These are phyloP conservation scores for Drosophila ezoana DNA, from an alignment of 2,888 invertebrate species.

Conservation along the genomic window DNA sequence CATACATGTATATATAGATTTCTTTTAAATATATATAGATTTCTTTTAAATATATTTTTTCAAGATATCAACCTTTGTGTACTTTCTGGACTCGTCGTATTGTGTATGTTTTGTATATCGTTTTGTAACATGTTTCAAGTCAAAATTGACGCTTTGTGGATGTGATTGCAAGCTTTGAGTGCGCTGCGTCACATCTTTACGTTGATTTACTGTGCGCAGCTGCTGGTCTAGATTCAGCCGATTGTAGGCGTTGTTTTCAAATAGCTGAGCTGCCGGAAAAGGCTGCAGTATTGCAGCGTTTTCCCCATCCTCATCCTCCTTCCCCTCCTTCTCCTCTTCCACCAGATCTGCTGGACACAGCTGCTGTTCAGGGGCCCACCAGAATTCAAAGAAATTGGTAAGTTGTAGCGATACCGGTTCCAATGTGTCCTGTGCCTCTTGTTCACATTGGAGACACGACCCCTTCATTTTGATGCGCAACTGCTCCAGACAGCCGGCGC, in stretches of 20 bases:
- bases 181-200: neutral
- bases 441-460: too few relatives aligned
- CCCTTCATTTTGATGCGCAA: neutral
- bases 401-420: too few relatives aligned
- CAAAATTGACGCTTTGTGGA: too few relatives aligned
- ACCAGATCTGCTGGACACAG: conserved; percentile 85
- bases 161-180: too few relatives aligned
- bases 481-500: neutral
- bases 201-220: neutral
- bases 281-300: too few relatives aligned
- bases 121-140: neutral
- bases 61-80: neutral
- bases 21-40: neutral
- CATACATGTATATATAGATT: neutral
- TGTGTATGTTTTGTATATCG: neutral
- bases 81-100: neutral
- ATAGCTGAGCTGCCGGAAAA: too few relatives aligned
- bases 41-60: neutral
- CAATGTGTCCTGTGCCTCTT: too few relatives aligned
- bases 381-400: neutral
- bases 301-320: too few relatives aligned
- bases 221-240: too few relatives aligned
- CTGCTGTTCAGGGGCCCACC: neutral
- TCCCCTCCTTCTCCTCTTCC: too few relatives aligned
- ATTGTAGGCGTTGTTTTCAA: too few relatives aligned